These are phyloP conservation scores for Zelostemma sp. DNA, from an alignment of 1,140 invertebrate genomes.

Conservation along the genomic window DNA sequence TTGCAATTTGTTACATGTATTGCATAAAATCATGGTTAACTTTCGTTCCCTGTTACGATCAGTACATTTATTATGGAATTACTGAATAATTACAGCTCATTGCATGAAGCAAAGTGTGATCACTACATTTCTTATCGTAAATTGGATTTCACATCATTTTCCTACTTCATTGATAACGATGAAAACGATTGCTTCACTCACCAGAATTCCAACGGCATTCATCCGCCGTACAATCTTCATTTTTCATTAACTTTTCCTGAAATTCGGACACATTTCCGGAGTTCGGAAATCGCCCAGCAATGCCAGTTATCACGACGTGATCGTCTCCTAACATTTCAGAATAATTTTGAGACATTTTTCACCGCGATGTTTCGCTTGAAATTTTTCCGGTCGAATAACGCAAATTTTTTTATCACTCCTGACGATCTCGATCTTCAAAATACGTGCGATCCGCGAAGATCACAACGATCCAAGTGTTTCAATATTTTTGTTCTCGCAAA, in stretches of 20 bases:
- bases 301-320: slow-evolving; percentile 75
- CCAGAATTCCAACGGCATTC: slow-evolving; percentile 71
- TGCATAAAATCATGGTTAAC: too few relatives aligned
- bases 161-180: background rate
- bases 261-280: slow-evolving; percentile 74
- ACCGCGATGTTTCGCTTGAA: too few relatives aligned
- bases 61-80: too few relatives aligned
- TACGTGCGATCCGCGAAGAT: slow-evolving; percentile 9
- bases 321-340: slow-evolving; percentile 47
- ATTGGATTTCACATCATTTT: too few relatives aligned
- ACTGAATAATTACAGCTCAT: too few relatives aligned
- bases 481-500: too few relatives aligned
- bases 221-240: slow-evolving; percentile 75
- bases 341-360: slow-evolving; percentile 7
- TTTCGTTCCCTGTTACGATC: too few relatives aligned
- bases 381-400: too few relatives aligned
- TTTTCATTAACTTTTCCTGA: slow-evolving; percentile 71
- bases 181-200: slow-evolving; percentile 41
- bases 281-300: slow-evolving; percentile 76
- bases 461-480: background rate
- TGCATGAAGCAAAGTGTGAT: too few relatives aligned
- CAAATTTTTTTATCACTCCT: too few relatives aligned
- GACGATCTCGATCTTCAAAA: background rate
- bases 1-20: too few relatives aligned
- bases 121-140: too few relatives aligned